Base-by-base conservation (phyloP, 2,888 invertebrate species). In the Stenodema calcarata region DNA sequence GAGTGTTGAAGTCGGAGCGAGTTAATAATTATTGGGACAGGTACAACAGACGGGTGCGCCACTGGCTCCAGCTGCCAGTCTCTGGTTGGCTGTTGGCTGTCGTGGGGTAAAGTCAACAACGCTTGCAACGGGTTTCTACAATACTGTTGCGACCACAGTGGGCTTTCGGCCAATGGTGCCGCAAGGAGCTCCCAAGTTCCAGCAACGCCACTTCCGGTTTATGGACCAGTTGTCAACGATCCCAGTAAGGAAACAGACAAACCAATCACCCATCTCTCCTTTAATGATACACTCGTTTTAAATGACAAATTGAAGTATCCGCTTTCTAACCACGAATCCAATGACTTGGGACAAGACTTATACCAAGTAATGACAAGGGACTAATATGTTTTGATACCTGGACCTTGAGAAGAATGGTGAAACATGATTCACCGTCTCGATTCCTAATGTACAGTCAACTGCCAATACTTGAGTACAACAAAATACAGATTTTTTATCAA, bases 41-140 rank as follows among this genome's bases (percentile, higher is more conserved):
- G 83, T 87, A 44, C 70, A 47, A 76, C 81, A 28, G 88, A 76
- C 44, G 86, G 87, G 12, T 89, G 89, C 85, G 76, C 86, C 62
- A 73, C 86, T 30, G 89, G 89, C 35, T 75, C 86, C 94, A 95
- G 90, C 89, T 97, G 97, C 91, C 97, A 97, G 92, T 97, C 97
- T 93, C 97, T 97, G 93, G 93, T 97, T 90, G 94, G 95, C 92
- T 97, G 97, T 92, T 97, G 97, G 97, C 94, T 97, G 93, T 94
- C 95, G 88, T 96, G 96, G 89, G 97, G 97, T 87, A 93, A 96
- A 87, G 93, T 97, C 90, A 96, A 97, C 90, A 96, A 96, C 89
- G 94, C 96, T 89, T 97, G 97, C 91, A 93, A 93, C 85, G 94
- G 95, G 88, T 92, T 97, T 89, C 93, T 97, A 89, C 95, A 95